Evolutionary conservation across 2,888 invertebrate species (phyloP), one percentile per base, ranked within the genome.

Genomic region (Spisula subtruncata): DNA sequence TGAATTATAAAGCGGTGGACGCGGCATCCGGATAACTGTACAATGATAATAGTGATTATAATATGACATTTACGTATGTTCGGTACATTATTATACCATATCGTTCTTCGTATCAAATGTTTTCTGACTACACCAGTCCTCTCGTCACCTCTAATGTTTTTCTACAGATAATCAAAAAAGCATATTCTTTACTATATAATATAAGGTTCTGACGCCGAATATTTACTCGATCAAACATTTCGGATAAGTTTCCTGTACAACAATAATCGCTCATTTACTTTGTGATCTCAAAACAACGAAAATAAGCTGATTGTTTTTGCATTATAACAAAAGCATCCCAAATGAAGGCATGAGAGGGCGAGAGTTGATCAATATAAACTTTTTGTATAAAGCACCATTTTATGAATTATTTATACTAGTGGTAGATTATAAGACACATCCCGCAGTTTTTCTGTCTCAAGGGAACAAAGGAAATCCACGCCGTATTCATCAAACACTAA

Each of bases 341-440:
- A 83, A 32, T 25, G 32, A 35, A 83, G 35, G 20, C 32, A 60
- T 5, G 16, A 54, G 51, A 35, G 54, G 18, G 2, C 60, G 83
- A 0, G 10, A 14, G 41, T 41, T 12, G 54, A 83, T 83, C 83
- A 83, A 83, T 83, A 83, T 54, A 29, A 32, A n/a, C 32, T 83
- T 83, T 83, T 60, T 60, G 60, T 35, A 60, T 60, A 60, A 35
- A 35, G 56, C 16, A 32, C 60, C 35, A 54, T 56, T 83, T 83
- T 56, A 83, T 83, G 60, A 83, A 83, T 83, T 83, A 83, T 83
- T 83, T 83, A 83, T 83, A 20, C 29, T 54, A 54, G 35, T 60
- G n/a, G 83, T 83, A 83, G 83, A 83, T 83, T 60, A 83, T 54
- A 20, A n/a, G 56, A 35, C n/a, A 60, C 35, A 56, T 35, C 25